Conservation (phyloP, 2,797 vertebrate genomes). For the Momotus momota region DNA sequence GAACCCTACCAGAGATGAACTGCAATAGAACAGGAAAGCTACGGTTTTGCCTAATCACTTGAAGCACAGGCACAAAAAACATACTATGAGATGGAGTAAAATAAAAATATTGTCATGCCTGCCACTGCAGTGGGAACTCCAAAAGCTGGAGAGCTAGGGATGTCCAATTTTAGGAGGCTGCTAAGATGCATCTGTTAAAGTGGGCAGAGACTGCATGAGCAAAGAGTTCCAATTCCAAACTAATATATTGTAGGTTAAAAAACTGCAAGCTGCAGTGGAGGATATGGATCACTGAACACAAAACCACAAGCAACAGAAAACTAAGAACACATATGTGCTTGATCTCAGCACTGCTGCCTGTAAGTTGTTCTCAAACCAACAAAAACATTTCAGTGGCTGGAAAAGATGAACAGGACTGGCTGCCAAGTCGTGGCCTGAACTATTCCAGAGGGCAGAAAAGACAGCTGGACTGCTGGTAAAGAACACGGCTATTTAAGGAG, state of each 20-base stretch:
- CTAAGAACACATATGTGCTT: background rate
- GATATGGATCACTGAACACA: slow-evolving; percentile 25
- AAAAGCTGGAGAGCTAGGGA: background rate
- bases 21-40: background rate
- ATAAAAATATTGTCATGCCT: background rate
- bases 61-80: background rate
- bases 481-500: slow-evolving; percentile 53
- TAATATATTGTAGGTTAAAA: background rate
- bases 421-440: slow-evolving; percentile 15
- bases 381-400: slow-evolving; percentile 58
- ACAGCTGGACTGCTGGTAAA: slow-evolving; percentile 60
- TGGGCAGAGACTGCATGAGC: background rate
- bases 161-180: background rate
- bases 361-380: slow-evolving; percentile 48
- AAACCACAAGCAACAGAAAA: slow-evolving; percentile 49
- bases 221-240: background rate
- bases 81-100: background rate
- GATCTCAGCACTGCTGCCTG: slow-evolving; percentile 49
- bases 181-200: background rate
- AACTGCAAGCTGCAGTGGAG: background rate
- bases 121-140: background rate
- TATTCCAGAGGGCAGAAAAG: slow-evolving; percentile 55
- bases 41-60: background rate
- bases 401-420: slow-evolving; percentile 65
- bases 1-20: background rate